These are phyloP conservation scores for Xiphorhynchus erythropygius DNA, from an alignment of 2,797 vertebrate genomes.

Conservation along the genomic window DNA sequence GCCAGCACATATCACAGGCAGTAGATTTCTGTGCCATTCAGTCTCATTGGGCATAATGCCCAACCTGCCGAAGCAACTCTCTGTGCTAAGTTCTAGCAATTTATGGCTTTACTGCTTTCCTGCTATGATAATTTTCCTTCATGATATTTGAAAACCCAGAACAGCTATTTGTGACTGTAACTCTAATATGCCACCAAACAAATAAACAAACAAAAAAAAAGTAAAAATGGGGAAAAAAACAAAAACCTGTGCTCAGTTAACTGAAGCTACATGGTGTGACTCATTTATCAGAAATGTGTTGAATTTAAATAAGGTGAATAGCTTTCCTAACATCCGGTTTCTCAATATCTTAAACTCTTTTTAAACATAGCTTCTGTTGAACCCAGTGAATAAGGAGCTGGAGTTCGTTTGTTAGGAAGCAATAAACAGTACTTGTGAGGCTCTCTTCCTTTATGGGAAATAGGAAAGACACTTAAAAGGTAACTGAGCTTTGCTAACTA, in stretches of 20 bases:
- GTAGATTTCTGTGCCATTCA: not conserved
- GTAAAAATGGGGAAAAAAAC: not conserved
- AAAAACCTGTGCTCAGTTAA: not conserved
- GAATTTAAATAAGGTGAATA: not conserved
- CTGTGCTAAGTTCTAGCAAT: not conserved
- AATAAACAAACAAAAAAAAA: not conserved
- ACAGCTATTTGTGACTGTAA: not conserved
- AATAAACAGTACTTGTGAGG: not conserved
- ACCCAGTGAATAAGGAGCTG: not conserved
- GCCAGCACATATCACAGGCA: not conserved
- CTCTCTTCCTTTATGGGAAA: not conserved
- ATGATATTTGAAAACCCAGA: not conserved
- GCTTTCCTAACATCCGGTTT: not conserved
- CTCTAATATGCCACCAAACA: not conserved
- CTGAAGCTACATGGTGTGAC: not conserved
- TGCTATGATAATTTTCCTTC: conserved; percentile 29
- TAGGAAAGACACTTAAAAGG: not conserved
- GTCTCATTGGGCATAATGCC: not conserved
- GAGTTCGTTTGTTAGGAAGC: not conserved
- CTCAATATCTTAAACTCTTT: not conserved
- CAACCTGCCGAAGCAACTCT: not conserved
- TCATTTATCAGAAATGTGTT: not conserved
- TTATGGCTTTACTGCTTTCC: conserved; percentile 12
- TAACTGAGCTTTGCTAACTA: not conserved
- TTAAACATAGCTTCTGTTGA: not conserved